These are phyloP conservation scores for Macquaria ambigua DNA, from an alignment of 2,113 vertebrate species.

Conservation along the genomic window DNA sequence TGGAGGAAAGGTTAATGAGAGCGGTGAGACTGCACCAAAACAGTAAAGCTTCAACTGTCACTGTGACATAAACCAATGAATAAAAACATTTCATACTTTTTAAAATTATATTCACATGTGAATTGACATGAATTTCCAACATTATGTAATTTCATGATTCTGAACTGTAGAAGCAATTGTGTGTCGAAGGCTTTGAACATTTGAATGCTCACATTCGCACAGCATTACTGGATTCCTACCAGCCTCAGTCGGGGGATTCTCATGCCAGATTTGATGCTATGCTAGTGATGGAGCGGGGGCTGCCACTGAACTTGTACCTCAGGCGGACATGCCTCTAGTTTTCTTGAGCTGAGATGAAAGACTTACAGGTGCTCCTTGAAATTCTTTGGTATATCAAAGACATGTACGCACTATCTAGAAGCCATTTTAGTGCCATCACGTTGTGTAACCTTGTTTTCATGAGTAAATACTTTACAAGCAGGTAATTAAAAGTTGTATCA, in stretches of 20 bases:
- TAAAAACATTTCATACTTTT: background rate
- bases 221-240: background rate
- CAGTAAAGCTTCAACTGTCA: background rate
- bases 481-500: background rate
- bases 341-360: background rate
- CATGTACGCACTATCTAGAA: background rate
- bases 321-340: slow-evolving; percentile 4
- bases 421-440: background rate
- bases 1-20: background rate
- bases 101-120: background rate
- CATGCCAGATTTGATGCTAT: slow-evolving; percentile 15
- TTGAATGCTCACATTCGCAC: background rate
- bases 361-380: slow-evolving; percentile 7
- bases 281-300: background rate
- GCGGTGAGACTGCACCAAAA: background rate
- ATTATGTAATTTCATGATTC: background rate
- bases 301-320: slow-evolving; percentile 21
- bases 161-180: background rate
- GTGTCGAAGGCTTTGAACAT: background rate
- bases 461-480: slow-evolving; percentile 1
- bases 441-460: slow-evolving; percentile 1
- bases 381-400: slow-evolving; percentile 16
- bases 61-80: background rate
- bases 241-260: slow-evolving; percentile 20
- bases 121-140: background rate